Evolutionary conservation across 1,140 invertebrate genomes (phyloP).

Genomic region (Drosophila truncata): DNA sequence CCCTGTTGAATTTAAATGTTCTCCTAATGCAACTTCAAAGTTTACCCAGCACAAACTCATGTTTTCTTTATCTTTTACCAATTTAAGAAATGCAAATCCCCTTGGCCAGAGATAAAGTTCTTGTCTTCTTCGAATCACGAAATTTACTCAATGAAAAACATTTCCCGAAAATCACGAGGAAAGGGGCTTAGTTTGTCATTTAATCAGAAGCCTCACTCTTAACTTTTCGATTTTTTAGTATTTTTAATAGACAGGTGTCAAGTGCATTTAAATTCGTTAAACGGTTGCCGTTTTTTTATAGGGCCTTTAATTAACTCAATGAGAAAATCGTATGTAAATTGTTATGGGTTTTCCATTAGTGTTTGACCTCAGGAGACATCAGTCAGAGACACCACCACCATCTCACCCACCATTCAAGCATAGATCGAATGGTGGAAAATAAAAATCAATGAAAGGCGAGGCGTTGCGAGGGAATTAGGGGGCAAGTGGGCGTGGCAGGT

Average conservation of each 20-base stretch:
- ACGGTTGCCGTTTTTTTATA: slow-evolving; percentile 22
- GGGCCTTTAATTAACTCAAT: slow-evolving; percentile 70
- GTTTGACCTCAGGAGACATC: slow-evolving; percentile 65
- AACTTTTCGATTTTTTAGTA: background rate
- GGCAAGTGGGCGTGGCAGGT: slow-evolving; percentile 42
- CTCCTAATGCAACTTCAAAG: background rate
- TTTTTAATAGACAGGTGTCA: slow-evolving; percentile 48
- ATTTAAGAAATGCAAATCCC: slow-evolving; percentile 30
- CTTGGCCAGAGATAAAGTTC: slow-evolving; percentile 12
- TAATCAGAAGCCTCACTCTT: slow-evolving; percentile 8
- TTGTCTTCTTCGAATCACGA: background rate
- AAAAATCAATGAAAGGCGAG: slow-evolving; percentile 69
- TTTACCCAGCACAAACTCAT: background rate
- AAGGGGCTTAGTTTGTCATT: slow-evolving; percentile 16
- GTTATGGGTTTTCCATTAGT: slow-evolving; percentile 66
- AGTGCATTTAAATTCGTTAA: slow-evolving; percentile 47
- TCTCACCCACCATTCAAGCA: background rate
- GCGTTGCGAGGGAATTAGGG: background rate
- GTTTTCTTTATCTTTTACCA: slow-evolving; percentile 12
- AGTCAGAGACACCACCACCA: slow-evolving; percentile 12
- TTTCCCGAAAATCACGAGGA: slow-evolving; percentile 9
- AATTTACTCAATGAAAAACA: background rate
- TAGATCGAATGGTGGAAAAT: slow-evolving; percentile 35
- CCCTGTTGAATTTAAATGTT: background rate
- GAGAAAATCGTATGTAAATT: slow-evolving; percentile 65